phyloP scores from a whole-genome alignment of 2,888 invertebrate species.

The Polylopha cassiicola region DNA sequence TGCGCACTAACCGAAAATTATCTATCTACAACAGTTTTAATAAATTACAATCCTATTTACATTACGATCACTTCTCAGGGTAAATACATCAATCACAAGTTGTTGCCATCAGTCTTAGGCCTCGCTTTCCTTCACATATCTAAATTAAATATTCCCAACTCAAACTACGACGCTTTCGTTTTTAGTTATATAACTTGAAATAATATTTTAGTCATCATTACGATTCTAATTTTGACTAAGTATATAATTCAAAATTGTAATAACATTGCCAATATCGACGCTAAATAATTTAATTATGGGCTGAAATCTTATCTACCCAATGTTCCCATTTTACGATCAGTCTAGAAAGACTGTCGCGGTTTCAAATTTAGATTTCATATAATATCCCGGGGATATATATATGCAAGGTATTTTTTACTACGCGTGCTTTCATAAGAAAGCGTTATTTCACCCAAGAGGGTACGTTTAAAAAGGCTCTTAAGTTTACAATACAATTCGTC shows the following conservation, averaged over 20 bases:
- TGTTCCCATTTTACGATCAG: too few relatives aligned
- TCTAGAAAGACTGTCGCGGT: too few relatives aligned
- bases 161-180: too few relatives aligned
- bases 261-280: too few relatives aligned
- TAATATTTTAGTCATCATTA: too few relatives aligned
- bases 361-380: background rate
- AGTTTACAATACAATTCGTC: conserved; percentile 31
- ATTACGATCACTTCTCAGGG: conserved; percentile 51
- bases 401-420: background rate
- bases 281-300: too few relatives aligned
- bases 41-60: conserved; percentile 50
- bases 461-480: conserved; percentile 23
- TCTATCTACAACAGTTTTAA: conserved; percentile 26
- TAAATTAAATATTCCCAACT: conserved; percentile 5
- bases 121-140: conserved; percentile 40
- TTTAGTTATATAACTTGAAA: too few relatives aligned
- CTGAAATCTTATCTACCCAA: too few relatives aligned
- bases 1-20: conserved; percentile 47
- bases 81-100: conserved; percentile 59
- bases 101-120: conserved; percentile 49
- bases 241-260: too few relatives aligned
- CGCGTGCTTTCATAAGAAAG: too few relatives aligned
- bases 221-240: too few relatives aligned
- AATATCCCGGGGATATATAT: background rate
- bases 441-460: too few relatives aligned